Evolutionary conservation across 2,113 vertebrate genomes (phyloP).

Genomic region (Turdus rufiventris): DNA sequence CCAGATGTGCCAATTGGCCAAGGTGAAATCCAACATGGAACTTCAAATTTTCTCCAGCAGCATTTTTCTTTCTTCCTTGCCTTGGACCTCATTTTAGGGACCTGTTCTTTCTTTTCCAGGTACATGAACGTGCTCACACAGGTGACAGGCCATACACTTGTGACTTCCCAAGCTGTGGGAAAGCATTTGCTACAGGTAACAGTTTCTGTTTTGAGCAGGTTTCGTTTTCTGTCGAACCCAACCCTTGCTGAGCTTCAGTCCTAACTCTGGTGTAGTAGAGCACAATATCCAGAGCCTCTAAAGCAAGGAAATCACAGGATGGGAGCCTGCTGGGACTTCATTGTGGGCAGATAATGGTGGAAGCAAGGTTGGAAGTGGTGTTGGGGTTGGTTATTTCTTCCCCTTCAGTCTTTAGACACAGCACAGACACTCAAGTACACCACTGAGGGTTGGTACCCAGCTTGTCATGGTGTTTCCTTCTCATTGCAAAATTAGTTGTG

Average conservation of each 20-base stretch:
- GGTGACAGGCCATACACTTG: conserved; percentile 79
- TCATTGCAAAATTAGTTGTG: not conserved
- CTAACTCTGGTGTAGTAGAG: not conserved
- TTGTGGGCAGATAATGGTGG: not conserved
- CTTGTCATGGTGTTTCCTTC: not conserved
- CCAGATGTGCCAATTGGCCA: not conserved
- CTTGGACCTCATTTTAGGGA: not conserved
- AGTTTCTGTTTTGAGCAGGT: not conserved
- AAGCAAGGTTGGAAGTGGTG: not conserved
- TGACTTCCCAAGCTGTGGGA: conserved; percentile 76
- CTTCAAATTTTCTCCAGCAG: not conserved
- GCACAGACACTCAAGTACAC: not conserved
- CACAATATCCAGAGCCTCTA: not conserved
- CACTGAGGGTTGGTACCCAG: not conserved
- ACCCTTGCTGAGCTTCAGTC: not conserved
- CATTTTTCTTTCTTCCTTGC: not conserved
- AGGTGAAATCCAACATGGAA: not conserved
- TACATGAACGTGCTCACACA: conserved; percentile 80
- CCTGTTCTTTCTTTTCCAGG: conserved; percentile 56
- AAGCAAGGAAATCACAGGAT: not conserved
- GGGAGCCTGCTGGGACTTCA: not conserved
- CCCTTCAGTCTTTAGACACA: not conserved
- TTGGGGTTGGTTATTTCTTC: not conserved
- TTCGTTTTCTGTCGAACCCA: not conserved
- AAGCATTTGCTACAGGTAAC: conserved; percentile 82